These are phyloP conservation scores for Cylindroiulus punctatus DNA, from an alignment of 2,888 invertebrate genomes.

Conservation along the genomic window DNA sequence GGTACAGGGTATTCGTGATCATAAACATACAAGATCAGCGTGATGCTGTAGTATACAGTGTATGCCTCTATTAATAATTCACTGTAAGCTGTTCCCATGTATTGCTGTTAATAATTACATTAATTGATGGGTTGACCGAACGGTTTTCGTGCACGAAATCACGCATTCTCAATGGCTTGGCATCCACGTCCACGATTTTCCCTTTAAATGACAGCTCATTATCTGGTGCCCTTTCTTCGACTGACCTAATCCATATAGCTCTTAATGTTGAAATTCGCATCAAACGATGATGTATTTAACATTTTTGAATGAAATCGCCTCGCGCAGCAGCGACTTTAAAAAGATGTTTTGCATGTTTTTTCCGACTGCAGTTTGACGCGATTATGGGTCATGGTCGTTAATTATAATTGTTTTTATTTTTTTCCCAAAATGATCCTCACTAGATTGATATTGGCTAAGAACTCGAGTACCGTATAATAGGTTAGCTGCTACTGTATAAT, in stretches of 20 bases:
- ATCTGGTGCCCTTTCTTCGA: background rate
- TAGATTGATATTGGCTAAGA: slow-evolving; percentile 15
- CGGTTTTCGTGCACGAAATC: slow-evolving; percentile 15
- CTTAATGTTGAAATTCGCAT: background rate
- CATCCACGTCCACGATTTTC: slow-evolving; percentile 1
- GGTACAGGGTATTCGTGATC: too few relatives aligned
- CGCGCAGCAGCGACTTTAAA: background rate
- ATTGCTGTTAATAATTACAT: background rate
- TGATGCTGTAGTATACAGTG: too few relatives aligned
- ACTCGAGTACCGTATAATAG: background rate
- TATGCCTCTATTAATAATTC: background rate
- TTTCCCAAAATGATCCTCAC: background rate
- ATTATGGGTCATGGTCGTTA: slow-evolving; percentile 12
- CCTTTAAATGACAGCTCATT: slow-evolving; percentile 15
- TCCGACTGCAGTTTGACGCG: background rate
- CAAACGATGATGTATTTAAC: background rate
- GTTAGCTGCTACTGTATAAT: slow-evolving; percentile 31
- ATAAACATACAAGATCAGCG: too few relatives aligned
- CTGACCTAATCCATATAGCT: slow-evolving; percentile 34
- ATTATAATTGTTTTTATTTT: background rate
- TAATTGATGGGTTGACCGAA: background rate
- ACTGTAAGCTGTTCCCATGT: background rate
- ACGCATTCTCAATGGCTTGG: slow-evolving; percentile 1
- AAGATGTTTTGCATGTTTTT: background rate
- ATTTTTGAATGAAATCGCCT: background rate